phyloP scores from a whole-genome alignment of 2,888 invertebrate species.

The Patella ulyssiponensis region DNA sequence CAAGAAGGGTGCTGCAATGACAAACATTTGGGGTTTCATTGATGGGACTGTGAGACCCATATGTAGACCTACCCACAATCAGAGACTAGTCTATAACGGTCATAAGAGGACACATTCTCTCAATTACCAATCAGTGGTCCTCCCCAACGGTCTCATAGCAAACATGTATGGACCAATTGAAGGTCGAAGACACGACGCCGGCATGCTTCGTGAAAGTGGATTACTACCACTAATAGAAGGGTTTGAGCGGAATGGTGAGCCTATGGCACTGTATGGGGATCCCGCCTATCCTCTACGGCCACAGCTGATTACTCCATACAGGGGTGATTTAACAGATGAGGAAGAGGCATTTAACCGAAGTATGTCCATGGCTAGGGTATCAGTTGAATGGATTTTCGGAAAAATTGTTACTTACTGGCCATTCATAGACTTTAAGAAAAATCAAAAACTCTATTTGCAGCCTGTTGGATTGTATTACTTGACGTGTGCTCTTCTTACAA shows the following conservation, averaged over 20 bases:
- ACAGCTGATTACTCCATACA: constrained; percentile 24
- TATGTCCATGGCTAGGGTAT: constrained; percentile 24
- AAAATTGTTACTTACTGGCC: constrained; percentile 22
- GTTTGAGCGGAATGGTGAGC: constrained; percentile 17
- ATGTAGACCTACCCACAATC: constrained; percentile 25
- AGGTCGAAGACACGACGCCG: constrained; percentile 22
- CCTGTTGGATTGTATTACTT: constrained; percentile 35
- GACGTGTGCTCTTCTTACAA: constrained; percentile 34
- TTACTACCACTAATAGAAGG: constrained; percentile 31
- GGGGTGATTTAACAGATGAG: constrained; percentile 12
- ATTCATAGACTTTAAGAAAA: constrained; percentile 15
- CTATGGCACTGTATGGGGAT: constrained; percentile 25
- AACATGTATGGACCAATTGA: constrained; percentile 30
- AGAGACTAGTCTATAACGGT: constrained; percentile 27
- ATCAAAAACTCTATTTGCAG: constrained; percentile 30
- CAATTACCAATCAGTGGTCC: constrained; percentile 32
- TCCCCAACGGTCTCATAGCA: constrained; percentile 34
- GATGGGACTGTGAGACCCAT: constrained; percentile 36
- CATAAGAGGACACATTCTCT: constrained; percentile 26
- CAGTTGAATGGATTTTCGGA: constrained; percentile 30
- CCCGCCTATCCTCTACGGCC: constrained; percentile 25
- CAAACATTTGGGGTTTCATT: constrained; percentile 30
- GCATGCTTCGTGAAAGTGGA: constrained; percentile 27
- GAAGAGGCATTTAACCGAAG: constrained; percentile 21
- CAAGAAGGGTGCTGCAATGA: constrained; percentile 16